Conservation (phyloP, 2,113 vertebrate genomes). For the Zingel zingel region DNA sequence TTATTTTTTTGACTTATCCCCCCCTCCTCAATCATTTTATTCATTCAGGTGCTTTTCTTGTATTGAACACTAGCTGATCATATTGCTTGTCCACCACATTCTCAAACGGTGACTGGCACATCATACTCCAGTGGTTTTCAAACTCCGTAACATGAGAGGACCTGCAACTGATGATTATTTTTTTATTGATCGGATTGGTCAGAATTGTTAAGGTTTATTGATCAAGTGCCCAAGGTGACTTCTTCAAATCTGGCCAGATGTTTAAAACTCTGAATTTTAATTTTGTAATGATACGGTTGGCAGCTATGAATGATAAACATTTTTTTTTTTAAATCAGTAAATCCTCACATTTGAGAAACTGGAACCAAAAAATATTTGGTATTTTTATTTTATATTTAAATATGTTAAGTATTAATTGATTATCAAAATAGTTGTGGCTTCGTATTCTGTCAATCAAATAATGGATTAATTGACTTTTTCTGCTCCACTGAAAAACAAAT, state of each 20-base stretch:
- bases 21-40: background rate
- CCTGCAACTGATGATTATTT: background rate
- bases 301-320: background rate
- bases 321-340: too few relatives aligned
- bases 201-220: background rate
- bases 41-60: background rate
- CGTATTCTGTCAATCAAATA: background rate
- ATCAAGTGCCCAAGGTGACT: too few relatives aligned
- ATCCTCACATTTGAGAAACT: background rate
- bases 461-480: background rate
- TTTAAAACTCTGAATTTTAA: too few relatives aligned
- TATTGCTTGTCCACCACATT: background rate
- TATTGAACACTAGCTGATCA: background rate
- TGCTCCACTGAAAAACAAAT: background rate
- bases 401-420: background rate
- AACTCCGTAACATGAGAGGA: background rate
- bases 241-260: too few relatives aligned
- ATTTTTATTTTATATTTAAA: background rate
- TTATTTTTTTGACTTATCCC: slow-evolving; percentile 44
- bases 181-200: background rate
- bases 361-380: background rate
- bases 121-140: background rate
- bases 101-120: background rate
- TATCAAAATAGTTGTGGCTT: background rate
- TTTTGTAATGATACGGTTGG: background rate